Evolutionary conservation across 2,888 invertebrate species (phyloP).

Genomic region (Agapostemon virescens): DNA sequence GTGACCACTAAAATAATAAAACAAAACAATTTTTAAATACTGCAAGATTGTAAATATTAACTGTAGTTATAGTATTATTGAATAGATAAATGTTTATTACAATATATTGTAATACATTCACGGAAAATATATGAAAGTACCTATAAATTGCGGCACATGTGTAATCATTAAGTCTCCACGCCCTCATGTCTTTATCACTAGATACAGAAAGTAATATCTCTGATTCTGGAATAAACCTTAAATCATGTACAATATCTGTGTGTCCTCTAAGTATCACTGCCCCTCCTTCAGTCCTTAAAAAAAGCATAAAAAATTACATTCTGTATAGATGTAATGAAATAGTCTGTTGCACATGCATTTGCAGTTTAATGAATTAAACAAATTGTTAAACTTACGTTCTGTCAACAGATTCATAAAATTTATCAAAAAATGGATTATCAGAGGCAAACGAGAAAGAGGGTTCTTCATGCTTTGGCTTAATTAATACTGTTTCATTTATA

Average conservation of each 20-base stretch:
- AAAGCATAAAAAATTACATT: conserved; percentile 12
- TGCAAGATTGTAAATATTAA: not conserved
- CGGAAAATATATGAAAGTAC: conserved; percentile 76
- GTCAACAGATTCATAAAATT: conserved; percentile 77
- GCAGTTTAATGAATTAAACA: not conserved
- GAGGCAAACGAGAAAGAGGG: conserved; percentile 82
- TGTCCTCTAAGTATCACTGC: conserved; percentile 87
- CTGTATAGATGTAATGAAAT: not conserved
- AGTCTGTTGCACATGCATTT: not conserved
- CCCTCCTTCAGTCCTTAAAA: conserved; percentile 82
- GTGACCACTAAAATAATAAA: conserved; percentile 89
- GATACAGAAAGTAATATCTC: conserved; percentile 87
- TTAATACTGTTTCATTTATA: conserved; percentile 81
- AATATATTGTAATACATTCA: not conserved
- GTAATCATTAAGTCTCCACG: conserved; percentile 87
- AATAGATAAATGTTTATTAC: not conserved
- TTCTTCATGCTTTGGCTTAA: conserved; percentile 72
- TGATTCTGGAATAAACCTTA: conserved; percentile 84
- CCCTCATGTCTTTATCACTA: conserved; percentile 89
- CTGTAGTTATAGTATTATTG: not conserved
- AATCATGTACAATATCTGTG: conserved; percentile 86
- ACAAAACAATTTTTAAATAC: conserved; percentile 19
- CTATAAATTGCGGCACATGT: conserved; percentile 87
- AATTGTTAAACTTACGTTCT: conserved; percentile 80
- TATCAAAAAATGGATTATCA: conserved; percentile 77